Evolutionary conservation across 2,113 vertebrate species (phyloP).

Genomic region (Rostratula benghalensis): DNA sequence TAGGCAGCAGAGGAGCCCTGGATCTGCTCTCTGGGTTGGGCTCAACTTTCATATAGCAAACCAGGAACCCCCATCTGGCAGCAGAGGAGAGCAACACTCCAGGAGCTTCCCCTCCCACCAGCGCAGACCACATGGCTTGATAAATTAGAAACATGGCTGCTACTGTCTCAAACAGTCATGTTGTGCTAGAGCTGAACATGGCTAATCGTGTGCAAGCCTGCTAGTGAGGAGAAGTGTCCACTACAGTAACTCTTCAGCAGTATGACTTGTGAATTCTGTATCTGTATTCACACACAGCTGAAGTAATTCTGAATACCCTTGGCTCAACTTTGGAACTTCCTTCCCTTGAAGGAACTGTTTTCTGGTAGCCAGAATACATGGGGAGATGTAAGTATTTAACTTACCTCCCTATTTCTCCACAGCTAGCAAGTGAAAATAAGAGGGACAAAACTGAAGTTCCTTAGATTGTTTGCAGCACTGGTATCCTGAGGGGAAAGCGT

Average conservation of each 20-base stretch:
- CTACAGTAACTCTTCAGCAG: not conserved
- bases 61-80: not conserved
- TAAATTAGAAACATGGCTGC: not conserved
- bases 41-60: not conserved
- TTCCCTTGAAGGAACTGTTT: not conserved
- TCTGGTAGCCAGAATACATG: not conserved
- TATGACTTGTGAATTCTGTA: not conserved
- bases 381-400: not conserved
- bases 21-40: fast-evolving
- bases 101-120: not conserved
- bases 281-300: not conserved
- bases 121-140: not conserved
- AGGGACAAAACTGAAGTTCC: not conserved
- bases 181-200: not conserved
- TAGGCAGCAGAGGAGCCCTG: not conserved
- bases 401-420: too few relatives aligned
- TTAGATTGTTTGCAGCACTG: not conserved
- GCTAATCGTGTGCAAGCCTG: fast-evolving
- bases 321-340: not conserved
- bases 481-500: not conserved
- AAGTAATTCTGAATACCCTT: not conserved
- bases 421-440: not conserved
- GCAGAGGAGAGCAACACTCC: not conserved
- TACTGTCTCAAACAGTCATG: not conserved
- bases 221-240: not conserved